These are phyloP conservation scores for Axinella damicornis DNA, from an alignment of 37 sponge, comb jelly and placozoan genomes.

Conservation along the genomic window DNA sequence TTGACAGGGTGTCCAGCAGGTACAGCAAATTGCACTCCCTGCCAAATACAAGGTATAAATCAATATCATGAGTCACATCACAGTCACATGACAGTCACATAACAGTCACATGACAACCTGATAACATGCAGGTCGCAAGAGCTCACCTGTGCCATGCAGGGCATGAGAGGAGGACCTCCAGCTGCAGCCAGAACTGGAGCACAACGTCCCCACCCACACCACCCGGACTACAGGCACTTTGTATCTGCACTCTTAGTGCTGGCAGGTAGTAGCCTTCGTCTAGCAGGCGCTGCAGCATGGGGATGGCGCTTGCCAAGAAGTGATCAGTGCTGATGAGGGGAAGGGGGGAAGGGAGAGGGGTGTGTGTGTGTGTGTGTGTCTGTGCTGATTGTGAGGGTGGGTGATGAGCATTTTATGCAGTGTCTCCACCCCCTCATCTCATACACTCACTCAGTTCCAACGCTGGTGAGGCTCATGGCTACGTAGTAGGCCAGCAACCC, in stretches of 20 bases:
- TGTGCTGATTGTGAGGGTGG: too few relatives aligned
- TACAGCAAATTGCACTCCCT: constrained; percentile 60
- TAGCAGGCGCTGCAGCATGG: constrained; percentile 58
- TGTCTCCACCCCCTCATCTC: too few relatives aligned
- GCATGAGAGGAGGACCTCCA: constrained; percentile 52
- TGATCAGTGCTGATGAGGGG: constrained; percentile 59
- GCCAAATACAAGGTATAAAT: background rate
- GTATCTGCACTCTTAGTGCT: constrained; percentile 65
- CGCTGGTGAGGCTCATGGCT: constrained; percentile 66
- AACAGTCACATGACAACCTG: too few relatives aligned
- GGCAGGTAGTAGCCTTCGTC: constrained; percentile 83
- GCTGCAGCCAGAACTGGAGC: constrained; percentile 84
- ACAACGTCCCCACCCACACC: constrained; percentile 36
- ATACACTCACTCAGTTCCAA: constrained; percentile 75
- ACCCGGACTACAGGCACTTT: constrained; percentile 40
- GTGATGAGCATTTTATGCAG: too few relatives aligned
- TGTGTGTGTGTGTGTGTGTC: background rate
- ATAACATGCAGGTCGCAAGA: too few relatives aligned
- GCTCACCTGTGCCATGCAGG: constrained; percentile 73
- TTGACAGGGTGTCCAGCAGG: constrained; percentile 61
- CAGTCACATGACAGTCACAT: background rate
- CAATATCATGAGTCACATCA: background rate
- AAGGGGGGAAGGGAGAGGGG: background rate
- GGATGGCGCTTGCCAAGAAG: constrained; percentile 63
- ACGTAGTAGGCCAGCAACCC: constrained; percentile 84